Conservation (phyloP, 2,113 vertebrate species). For the Pelvicachromis taeniatus region DNA sequence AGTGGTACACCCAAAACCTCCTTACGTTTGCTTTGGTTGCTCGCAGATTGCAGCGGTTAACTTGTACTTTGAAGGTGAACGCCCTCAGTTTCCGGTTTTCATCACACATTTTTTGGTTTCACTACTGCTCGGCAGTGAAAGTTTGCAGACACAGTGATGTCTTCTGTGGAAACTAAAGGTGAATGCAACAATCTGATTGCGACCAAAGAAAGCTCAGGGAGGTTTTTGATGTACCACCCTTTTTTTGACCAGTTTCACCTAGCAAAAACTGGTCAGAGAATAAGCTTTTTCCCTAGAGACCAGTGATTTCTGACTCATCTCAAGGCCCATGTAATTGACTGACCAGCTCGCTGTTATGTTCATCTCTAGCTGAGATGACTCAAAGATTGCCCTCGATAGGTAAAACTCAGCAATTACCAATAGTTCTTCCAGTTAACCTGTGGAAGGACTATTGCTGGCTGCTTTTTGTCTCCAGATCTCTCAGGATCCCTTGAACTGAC, state of each 20-base stretch:
- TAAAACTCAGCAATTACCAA: background rate
- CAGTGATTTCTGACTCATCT: background rate
- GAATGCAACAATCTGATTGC: background rate
- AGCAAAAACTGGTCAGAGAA: background rate
- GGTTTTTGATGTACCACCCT: background rate
- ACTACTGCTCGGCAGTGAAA: background rate
- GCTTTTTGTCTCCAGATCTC: background rate
- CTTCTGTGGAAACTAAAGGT: background rate
- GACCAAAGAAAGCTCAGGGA: background rate
- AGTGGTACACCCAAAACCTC: background rate
- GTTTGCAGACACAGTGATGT: background rate
- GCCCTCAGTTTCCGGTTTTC: background rate
- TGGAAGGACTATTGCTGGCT: background rate
- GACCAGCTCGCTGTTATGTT: background rate
- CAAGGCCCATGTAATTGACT: background rate
- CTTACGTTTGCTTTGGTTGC: background rate
- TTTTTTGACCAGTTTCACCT: background rate
- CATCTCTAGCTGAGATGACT: background rate
- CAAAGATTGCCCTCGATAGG: background rate
- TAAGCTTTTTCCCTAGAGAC: background rate
- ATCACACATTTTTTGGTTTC: background rate
- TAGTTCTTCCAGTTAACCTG: too few species aligned
- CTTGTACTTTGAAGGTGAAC: background rate
- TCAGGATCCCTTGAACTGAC: background rate
- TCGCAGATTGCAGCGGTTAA: background rate